Percentiles rank a stretch among this genome's conserved stretches.
phyloP scores from a whole-genome alignment of 2,113 vertebrate species.

The Burhinus bistriatus region DNA sequence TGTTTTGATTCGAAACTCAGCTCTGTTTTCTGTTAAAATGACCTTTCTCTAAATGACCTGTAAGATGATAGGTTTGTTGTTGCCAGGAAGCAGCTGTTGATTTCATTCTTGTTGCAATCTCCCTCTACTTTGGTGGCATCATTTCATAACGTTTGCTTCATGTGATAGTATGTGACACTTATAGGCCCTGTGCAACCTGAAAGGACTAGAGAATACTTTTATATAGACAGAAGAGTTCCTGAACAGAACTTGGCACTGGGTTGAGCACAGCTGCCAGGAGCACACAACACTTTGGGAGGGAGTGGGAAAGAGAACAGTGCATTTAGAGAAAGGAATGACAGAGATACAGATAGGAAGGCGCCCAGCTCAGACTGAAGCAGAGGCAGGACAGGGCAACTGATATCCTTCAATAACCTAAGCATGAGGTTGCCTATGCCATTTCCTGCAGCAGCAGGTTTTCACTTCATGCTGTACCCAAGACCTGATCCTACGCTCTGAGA shows the following conservation, averaged over 20 bases:
- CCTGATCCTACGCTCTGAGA: not conserved
- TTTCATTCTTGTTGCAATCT: not conserved
- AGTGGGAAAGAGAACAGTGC: not conserved
- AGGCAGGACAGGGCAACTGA: not conserved
- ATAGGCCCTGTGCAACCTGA: not conserved
- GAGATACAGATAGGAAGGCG: not conserved
- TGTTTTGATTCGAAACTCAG: not conserved
- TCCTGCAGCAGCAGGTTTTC: not conserved
- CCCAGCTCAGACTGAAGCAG: not conserved
- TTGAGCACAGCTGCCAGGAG: not conserved
- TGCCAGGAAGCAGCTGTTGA: not conserved
- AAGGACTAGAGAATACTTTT: not conserved
- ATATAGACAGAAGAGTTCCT: not conserved
- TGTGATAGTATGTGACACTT: not conserved
- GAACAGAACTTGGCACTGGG: not conserved
- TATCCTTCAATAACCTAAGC: not conserved
- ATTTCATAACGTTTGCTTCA: not conserved
- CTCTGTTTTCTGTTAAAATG: not conserved
- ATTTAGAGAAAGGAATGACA: not conserved
- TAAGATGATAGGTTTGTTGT: not conserved
- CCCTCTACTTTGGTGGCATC: not conserved
- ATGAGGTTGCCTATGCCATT: not conserved
- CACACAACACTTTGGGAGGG: not conserved
- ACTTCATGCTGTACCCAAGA: not conserved
- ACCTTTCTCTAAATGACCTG: not conserved